These are phyloP conservation scores for Eremophila alpestris DNA, from an alignment of 2,797 vertebrate species.

Conservation along the genomic window DNA sequence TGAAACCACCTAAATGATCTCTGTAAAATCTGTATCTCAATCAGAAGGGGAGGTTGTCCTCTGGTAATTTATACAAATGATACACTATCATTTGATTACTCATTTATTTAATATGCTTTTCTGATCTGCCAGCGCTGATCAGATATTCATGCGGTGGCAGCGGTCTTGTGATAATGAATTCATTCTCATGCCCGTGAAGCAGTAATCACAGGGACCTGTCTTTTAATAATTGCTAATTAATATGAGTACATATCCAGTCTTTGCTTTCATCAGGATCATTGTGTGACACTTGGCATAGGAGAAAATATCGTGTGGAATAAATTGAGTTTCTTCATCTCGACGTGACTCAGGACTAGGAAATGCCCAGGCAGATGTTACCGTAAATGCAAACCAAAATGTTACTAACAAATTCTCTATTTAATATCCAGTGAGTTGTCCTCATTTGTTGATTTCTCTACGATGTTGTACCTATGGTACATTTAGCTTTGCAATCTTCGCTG, in stretches of 20 bases:
- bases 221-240: slow-evolving; percentile 60
- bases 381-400: neutral
- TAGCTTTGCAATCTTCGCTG: neutral
- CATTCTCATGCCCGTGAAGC: slow-evolving; percentile 11
- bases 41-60: slow-evolving; percentile 6
- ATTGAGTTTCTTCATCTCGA: neutral
- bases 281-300: neutral
- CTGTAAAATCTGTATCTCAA: neutral
- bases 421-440: neutral
- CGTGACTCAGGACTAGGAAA: neutral
- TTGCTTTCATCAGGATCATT: slow-evolving; percentile 20
- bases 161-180: slow-evolving; percentile 2
- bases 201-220: slow-evolving; percentile 20
- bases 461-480: neutral
- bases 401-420: neutral
- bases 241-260: slow-evolving; percentile 2
- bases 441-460: neutral
- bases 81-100: slow-evolving; percentile 10
- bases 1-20: neutral
- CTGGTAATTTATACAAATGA: slow-evolving; percentile 35
- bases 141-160: neutral
- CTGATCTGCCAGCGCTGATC: neutral
- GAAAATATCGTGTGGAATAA: neutral
- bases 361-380: neutral
- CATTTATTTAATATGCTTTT: slow-evolving; percentile 39